These are phyloP conservation scores for Caranx melampygus DNA, from an alignment of 2,113 vertebrate genomes.

Conservation along the genomic window DNA sequence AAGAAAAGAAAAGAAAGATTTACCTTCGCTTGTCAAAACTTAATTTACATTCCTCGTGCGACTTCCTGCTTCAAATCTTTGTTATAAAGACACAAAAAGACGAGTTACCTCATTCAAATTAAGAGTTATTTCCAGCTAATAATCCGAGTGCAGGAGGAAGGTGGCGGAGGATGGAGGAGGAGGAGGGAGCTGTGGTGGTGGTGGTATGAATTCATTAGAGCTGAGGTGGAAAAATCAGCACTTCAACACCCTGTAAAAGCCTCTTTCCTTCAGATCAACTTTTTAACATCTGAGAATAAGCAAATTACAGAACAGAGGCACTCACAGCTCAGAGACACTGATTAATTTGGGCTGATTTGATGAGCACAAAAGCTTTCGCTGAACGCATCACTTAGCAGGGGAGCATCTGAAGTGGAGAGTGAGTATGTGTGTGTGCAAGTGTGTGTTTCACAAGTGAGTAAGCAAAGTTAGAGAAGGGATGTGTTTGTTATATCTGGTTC, in stretches of 20 bases:
- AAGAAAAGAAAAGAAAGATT: neutral
- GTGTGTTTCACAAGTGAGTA: conserved; percentile 29
- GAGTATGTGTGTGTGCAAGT: conserved; percentile 6
- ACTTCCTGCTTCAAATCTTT: neutral
- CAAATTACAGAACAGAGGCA: conserved; percentile 11
- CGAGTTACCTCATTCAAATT: neutral
- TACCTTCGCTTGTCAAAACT: neutral
- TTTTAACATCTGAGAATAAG: conserved; percentile 30
- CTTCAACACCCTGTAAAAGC: neutral
- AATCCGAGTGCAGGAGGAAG: too few relatives aligned
- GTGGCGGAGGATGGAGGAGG: too few relatives aligned
- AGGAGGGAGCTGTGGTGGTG: too few relatives aligned
- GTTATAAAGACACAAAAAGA: neutral
- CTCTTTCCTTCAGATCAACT: neutral
- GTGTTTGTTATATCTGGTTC: conserved; percentile 15
- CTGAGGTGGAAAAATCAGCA: neutral
- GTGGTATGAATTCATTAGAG: neutral
- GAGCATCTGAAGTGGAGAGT: conserved; percentile 18
- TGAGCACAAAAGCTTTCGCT: conserved; percentile 26
- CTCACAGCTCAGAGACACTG: neutral
- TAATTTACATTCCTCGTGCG: neutral
- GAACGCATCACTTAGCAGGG: conserved; percentile 44
- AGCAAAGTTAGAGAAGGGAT: conserved; percentile 23
- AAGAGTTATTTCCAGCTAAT: neutral
- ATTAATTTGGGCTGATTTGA: conserved; percentile 25